Base-by-base conservation (phyloP, 2,888 invertebrate species). In the Drosophila aldrichi region DNA sequence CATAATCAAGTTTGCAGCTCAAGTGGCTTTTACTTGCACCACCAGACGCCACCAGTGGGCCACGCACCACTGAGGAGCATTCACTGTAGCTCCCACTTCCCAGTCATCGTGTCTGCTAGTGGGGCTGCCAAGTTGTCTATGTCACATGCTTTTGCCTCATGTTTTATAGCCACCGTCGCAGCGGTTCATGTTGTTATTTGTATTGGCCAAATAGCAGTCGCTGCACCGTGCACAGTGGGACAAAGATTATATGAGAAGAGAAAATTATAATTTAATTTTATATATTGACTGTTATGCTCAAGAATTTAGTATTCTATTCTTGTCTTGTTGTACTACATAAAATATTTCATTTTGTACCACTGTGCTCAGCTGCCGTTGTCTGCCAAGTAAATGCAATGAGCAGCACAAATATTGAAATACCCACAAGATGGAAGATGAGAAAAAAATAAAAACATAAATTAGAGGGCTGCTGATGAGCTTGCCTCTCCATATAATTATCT, bases 101-200 rank as follows among this genome's bases (percentile, higher is more conserved):
- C 36, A 52, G 25, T 40, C 40, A 25, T n/a, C 41, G 44, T 29
- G 65, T 58, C 80, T 40, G 40, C 77, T 29, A 29, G 48, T 70
- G 65, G 52, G 65, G 49, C 70, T 71, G 88, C 81, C 85, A 83
- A 83, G 68, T 75, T 81, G 87, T 87, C 87, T 82, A 68, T 86
- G 87, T 88, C 84, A 89, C 79, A 89, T 79, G 81, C 57, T 75
- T 70, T 74, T 73, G 73, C 57, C 55, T 70, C 49, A 66, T 74
- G 77, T 70, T 82, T 79, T 82, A 81, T 84, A 79, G 68, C 70
- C 58, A 57, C 46, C 56, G 69, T 62, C 61, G 49, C 58, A 70
- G 51, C 52, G 62, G 56, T 67, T 65, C 51, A 67, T 77, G 69
- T 77, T 75, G 64, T 77, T 81, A 72, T 80, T 80, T 80, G 78